Evolutionary conservation across 2,797 vertebrate species (phyloP).

Genomic region (Cottoperca gobio): DNA sequence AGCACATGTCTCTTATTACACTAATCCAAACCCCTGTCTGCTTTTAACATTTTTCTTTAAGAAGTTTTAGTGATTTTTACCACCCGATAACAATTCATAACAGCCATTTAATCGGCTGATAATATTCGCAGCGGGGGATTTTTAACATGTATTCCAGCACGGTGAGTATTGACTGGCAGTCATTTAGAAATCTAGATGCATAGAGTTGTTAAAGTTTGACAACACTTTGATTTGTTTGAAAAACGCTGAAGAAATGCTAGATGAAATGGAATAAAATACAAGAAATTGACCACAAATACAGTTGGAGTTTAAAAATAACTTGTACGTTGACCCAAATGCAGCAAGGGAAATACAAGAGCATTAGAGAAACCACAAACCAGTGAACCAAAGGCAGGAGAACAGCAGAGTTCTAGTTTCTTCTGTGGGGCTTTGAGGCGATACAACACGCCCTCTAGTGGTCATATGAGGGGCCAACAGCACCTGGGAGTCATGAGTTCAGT

Average conservation of each 20-base stretch:
- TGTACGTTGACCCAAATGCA: no score
- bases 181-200: not conserved
- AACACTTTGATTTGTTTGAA: no score
- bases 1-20: not conserved
- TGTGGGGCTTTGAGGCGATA: no score
- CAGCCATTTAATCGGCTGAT: no score
- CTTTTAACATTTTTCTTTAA: slow-evolving; percentile 4
- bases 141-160: no score
- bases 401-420: not conserved
- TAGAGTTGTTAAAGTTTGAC: not conserved
- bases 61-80: not conserved
- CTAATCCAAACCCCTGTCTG: not conserved
- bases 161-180: not conserved
- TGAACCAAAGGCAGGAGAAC: not conserved
- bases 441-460: not conserved
- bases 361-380: not conserved
- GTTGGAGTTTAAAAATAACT: not conserved
- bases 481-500: not conserved
- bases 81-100: no score
- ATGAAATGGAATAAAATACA: not conserved
- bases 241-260: no score
- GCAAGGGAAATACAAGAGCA: not conserved
- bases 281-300: not conserved
- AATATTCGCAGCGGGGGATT: no score
- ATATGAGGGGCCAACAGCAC: not conserved